Evolutionary conservation across 2,797 vertebrate genomes (phyloP).

Genomic region (Epinephelus coioides): DNA sequence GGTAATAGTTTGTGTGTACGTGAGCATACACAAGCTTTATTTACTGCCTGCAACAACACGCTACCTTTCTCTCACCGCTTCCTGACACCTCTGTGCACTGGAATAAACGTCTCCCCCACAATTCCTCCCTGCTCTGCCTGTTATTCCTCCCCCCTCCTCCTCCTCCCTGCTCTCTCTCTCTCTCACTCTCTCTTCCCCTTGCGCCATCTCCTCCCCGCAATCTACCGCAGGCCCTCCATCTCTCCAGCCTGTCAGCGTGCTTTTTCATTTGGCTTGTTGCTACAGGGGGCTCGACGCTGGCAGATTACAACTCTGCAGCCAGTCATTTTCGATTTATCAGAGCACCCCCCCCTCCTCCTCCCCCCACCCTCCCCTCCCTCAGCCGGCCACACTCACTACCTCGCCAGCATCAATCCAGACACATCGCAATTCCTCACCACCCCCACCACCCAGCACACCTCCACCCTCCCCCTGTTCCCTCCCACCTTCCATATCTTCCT

Average conservation of each 20-base stretch:
- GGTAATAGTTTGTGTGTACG: conserved; percentile 41
- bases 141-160: conserved; percentile 33
- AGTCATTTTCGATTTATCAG: conserved; percentile 93
- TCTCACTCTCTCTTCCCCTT: conserved; percentile 36
- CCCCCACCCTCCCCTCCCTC: conserved; percentile 72
- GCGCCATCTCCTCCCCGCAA: conserved; percentile 70
- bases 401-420: conserved; percentile 87
- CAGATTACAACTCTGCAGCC: conserved; percentile 91
- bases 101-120: conserved; percentile 62
- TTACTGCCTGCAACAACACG: conserved; percentile 51
- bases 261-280: conserved; percentile 89
- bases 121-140: conserved; percentile 46
- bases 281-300: conserved; percentile 88
- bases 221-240: conserved; percentile 85
- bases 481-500: conserved; percentile 84
- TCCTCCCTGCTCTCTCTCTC: conserved; percentile 14
- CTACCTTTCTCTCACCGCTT: conserved; percentile 45
- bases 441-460: conserved; percentile 74
- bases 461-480: conserved; percentile 73
- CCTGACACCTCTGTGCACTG: conserved; percentile 60
- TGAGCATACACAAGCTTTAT: conserved; percentile 44
- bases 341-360: conserved; percentile 60
- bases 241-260: conserved; percentile 82
- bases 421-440: conserved; percentile 85
- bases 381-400: conserved; percentile 83